phyloP scores from a whole-genome alignment of 1,140 invertebrate genomes.

The Ganaspis sp. region DNA sequence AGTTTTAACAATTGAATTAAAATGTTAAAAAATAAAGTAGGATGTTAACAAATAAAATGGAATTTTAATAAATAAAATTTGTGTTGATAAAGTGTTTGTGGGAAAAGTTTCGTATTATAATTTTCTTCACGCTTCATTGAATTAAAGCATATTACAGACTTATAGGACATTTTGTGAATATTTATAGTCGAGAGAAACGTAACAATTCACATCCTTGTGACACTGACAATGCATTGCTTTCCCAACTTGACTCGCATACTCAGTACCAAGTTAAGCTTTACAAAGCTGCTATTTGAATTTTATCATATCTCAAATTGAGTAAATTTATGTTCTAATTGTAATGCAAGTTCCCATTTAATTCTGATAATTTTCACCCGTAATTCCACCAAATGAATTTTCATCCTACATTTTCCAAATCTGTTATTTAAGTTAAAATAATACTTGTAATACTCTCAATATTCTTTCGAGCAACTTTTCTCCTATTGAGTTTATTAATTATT shows the following conservation, averaged over 20 bases:
- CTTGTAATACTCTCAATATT: too few species aligned
- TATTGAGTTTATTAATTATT: too few species aligned
- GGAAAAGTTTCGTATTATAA: neutral
- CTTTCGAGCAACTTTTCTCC: too few species aligned
- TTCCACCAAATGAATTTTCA: too few species aligned
- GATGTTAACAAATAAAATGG: too few species aligned
- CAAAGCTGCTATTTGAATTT: slow-evolving; percentile 7
- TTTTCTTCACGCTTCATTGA: neutral
- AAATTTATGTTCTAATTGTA: neutral
- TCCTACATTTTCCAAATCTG: too few species aligned
- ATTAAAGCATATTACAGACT: neutral
- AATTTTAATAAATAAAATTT: too few species aligned
- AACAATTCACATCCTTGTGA: neutral
- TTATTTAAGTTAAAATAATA: too few species aligned
- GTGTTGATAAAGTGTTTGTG: too few species aligned
- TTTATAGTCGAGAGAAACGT: neutral
- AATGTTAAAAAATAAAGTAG: too few species aligned
- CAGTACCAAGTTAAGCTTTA: slow-evolving; percentile 13
- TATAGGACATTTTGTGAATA: neutral
- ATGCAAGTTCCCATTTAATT: neutral
- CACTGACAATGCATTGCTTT: slow-evolving; percentile 9
- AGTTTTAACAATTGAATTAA: too few species aligned
- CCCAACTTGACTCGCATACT: slow-evolving; percentile 3
- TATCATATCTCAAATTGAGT: neutral
- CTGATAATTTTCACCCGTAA: neutral